These are phyloP conservation scores for Drosophila teissieri DNA, from an alignment of 1,140 invertebrate genomes.

Conservation along the genomic window DNA sequence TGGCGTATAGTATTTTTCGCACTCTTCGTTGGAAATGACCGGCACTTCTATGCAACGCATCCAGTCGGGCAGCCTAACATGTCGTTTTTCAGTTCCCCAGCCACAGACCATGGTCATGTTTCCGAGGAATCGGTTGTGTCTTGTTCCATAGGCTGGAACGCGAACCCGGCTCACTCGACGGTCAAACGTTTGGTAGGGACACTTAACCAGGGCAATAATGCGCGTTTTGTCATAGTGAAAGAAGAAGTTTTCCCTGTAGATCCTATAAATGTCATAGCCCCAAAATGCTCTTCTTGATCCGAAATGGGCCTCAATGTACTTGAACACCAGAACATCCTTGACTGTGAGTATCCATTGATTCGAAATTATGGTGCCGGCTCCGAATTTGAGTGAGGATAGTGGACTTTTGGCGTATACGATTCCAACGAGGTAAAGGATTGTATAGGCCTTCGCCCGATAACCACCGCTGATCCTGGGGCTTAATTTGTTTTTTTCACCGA, in stretches of 20 bases:
- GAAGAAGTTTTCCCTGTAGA: not conserved
- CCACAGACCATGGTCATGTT: not conserved
- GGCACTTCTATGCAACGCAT: not conserved
- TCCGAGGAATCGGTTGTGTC: not conserved
- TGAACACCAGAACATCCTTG: not conserved
- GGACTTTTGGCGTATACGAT: not conserved
- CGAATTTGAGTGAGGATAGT: not conserved
- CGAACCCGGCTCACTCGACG: not conserved
- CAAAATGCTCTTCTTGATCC: not conserved
- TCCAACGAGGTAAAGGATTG: not conserved
- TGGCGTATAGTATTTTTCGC: not conserved
- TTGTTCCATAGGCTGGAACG: not conserved
- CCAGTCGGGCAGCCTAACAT: not conserved
- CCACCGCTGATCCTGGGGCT: not conserved
- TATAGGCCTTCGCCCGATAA: not conserved
- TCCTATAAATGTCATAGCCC: not conserved
- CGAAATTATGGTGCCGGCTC: not conserved
- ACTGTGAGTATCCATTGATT: constrained; percentile 4
- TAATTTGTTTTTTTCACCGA: not conserved
- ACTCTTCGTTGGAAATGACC: not conserved
- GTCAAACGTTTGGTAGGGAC: not conserved
- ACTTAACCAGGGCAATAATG: not conserved
- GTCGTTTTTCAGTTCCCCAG: not conserved
- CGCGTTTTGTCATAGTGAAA: not conserved
- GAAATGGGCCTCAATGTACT: not conserved